These are phyloP conservation scores for Lampris megalopsis DNA, from an alignment of 2,113 vertebrate species.

Conservation along the genomic window DNA sequence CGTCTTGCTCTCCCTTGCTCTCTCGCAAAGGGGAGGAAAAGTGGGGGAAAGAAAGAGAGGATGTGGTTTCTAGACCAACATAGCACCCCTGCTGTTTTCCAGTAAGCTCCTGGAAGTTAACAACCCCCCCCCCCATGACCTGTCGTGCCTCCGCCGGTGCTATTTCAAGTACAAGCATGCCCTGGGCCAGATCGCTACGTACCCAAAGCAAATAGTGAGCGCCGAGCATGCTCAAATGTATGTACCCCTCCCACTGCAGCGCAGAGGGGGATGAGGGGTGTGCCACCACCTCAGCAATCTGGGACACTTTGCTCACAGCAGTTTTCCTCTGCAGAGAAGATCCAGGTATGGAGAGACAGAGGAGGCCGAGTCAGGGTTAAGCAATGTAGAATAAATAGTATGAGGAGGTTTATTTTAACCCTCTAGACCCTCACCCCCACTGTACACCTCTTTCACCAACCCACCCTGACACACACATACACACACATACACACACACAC, in stretches of 20 bases:
- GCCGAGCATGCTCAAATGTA: slow-evolving; percentile 20
- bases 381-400: slow-evolving; percentile 31
- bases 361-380: slow-evolving; percentile 3
- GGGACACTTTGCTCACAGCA: slow-evolving; percentile 48
- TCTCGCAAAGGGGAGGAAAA: slow-evolving; percentile 34
- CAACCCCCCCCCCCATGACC: slow-evolving; percentile 30
- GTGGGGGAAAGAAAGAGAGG: slow-evolving; percentile 1
- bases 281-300: slow-evolving; percentile 46
- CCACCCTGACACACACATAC: too few relatives aligned
- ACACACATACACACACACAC: too few relatives aligned
- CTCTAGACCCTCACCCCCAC: background rate
- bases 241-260: slow-evolving; percentile 58
- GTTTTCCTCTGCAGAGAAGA: slow-evolving; percentile 23
- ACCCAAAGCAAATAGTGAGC: slow-evolving; percentile 53
- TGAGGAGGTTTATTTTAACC: slow-evolving; percentile 1
- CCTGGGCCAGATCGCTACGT: slow-evolving; percentile 72
- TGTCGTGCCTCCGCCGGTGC: slow-evolving; percentile 48
- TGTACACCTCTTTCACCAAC: background rate
- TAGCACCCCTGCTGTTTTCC: slow-evolving; percentile 45
- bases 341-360: slow-evolving; percentile 8
- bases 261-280: slow-evolving; percentile 48
- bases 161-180: slow-evolving; percentile 76
- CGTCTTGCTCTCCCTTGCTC: slow-evolving; percentile 19
- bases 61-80: slow-evolving; percentile 37
- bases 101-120: slow-evolving; percentile 34